Base-by-base conservation (phyloP, 2,888 invertebrate genomes). In the Sminthurides aquaticus region DNA sequence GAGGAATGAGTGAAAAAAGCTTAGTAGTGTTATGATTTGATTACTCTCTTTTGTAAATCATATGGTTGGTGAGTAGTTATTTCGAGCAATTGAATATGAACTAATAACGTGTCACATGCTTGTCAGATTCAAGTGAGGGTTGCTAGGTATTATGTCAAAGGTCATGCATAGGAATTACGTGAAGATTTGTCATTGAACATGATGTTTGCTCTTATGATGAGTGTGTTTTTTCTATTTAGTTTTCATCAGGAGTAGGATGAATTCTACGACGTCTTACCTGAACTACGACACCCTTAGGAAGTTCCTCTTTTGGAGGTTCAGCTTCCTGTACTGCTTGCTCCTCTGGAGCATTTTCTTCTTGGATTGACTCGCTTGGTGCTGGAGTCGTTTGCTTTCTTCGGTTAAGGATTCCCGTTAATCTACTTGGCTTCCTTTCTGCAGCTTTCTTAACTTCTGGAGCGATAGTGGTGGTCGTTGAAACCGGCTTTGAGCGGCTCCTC, bases 281-380 rank as follows among this genome's bases (percentile, higher is more conserved):
- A 49, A 73, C 71, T 49, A 73, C 71, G 48, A 73, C 71, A n/a
- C 71, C 73, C 64, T 73, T 71, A 43, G 65, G 67, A 43, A 59
- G 52, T 29, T 73, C 70, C 20, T 68, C 68, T 52, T 67, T 52
- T 52, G 18, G 52, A 52, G 52, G 60, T 25, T 65, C 67, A 57
- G 67, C 67, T 29, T 66, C 69, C 64, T 65, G 56, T 68, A 65
- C 29, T 65, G 65, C 69, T n/a, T 55, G 56, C 52, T 57, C 58
- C 49, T 54, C 60, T 18, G 64, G 66, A 18, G 25, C 60, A 20
- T 67, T 58, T 25, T 57, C 57, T 28, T 57, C 28, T 18, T 55
- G 62, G 24, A 11, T 20, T 15, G 54, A 15, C 28, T 27, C 57
- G 1, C 56, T 24, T 49, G 67, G 64, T 5, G 67, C 55, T 1